These are phyloP conservation scores for Lophotis ruficrista DNA, from an alignment of 2,113 vertebrate species.

Conservation along the genomic window DNA sequence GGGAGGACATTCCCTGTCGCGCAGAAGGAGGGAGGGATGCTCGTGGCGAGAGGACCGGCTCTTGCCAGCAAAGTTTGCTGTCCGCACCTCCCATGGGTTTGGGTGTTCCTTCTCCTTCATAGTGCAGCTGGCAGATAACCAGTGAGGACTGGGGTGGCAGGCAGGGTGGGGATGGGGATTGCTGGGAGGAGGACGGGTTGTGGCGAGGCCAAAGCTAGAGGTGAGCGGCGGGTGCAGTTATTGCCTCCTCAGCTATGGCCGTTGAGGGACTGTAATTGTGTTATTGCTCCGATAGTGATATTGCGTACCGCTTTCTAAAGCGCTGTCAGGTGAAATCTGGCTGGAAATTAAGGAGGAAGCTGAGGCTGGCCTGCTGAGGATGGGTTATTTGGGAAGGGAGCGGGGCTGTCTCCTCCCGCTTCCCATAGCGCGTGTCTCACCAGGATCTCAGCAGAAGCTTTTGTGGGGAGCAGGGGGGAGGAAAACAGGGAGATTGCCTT, in stretches of 20 bases:
- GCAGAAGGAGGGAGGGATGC: neutral
- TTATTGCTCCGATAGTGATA: neutral
- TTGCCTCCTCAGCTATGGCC: neutral
- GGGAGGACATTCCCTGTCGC: neutral
- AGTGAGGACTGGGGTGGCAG: neutral
- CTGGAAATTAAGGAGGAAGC: constrained; percentile 26
- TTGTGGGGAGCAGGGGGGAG: neutral
- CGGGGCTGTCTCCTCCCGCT: neutral
- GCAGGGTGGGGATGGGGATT: neutral
- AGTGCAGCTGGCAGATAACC: neutral
- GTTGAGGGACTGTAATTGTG: constrained; percentile 11
- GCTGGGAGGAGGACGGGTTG: neutral
- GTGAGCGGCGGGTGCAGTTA: neutral
- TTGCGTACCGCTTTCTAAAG: neutral
- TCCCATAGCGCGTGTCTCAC: neutral
- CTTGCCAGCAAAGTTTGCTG: neutral
- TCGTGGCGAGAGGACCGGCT: fast-evolving
- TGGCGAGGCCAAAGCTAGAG: neutral
- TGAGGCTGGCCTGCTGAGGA: neutral
- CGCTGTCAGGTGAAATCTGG: constrained; percentile 1
- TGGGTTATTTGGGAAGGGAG: neutral
- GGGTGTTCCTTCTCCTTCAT: neutral
- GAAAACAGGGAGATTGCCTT: constrained; percentile 6
- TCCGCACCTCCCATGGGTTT: neutral
- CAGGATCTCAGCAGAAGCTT: neutral